These are phyloP conservation scores for Diarsia brunnea DNA, from an alignment of 2,888 invertebrate genomes.

Conservation along the genomic window DNA sequence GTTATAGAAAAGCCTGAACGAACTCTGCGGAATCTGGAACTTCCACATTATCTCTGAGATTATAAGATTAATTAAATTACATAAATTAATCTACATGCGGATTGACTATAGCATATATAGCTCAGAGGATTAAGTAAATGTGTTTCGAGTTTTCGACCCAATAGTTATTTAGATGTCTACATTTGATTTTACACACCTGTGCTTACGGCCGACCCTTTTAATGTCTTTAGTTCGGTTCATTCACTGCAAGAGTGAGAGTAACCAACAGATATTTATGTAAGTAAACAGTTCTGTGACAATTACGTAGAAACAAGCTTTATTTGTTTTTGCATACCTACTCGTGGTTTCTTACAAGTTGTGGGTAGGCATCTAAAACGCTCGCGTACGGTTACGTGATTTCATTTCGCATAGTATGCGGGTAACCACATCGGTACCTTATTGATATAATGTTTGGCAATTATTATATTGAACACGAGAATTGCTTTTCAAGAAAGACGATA, in stretches of 20 bases:
- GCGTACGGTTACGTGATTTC: constrained; percentile 42
- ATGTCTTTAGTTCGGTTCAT: constrained; percentile 83
- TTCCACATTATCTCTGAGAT: constrained; percentile 52
- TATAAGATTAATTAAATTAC: constrained; percentile 54
- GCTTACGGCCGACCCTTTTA: constrained; percentile 83
- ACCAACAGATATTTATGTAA: constrained; percentile 66
- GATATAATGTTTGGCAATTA: constrained; percentile 60
- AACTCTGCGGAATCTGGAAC: constrained; percentile 34
- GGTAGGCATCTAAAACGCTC: constrained; percentile 35
- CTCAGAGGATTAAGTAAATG: constrained; percentile 78
- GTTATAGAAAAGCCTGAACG: constrained; percentile 66
- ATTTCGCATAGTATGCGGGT: constrained; percentile 43
- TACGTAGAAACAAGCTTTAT: constrained; percentile 50
- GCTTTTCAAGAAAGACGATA: constrained; percentile 67
- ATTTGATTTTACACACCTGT: constrained; percentile 86
- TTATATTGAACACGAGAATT: constrained; percentile 63
- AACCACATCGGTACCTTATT: constrained; percentile 56
- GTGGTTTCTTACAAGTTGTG: constrained; percentile 6
- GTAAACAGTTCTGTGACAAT: constrained; percentile 52
- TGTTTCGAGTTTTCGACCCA: constrained; percentile 80
- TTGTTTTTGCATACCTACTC: constrained; percentile 22
- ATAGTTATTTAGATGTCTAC: constrained; percentile 81
- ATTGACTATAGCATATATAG: constrained; percentile 57
- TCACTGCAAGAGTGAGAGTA: constrained; percentile 73
- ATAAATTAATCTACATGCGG: constrained; percentile 47